These are phyloP conservation scores for Rhimphoctona megacephalus DNA, from an alignment of 2,888 invertebrate species.

Conservation along the genomic window DNA sequence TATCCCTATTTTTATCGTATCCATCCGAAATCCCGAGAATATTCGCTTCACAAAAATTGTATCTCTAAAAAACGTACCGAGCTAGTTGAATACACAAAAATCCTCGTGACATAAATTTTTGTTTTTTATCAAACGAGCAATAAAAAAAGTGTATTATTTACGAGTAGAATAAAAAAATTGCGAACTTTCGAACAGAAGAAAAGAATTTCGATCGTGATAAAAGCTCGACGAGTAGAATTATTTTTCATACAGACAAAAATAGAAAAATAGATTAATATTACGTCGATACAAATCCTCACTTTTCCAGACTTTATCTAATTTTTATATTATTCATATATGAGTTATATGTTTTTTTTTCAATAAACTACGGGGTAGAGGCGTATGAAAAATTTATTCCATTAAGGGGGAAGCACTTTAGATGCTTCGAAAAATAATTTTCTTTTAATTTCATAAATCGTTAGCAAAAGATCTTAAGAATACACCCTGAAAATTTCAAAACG, in stretches of 20 bases:
- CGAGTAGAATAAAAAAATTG: not conserved
- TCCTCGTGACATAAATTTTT: not conserved
- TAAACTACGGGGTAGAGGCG: not conserved
- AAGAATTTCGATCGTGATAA: not conserved
- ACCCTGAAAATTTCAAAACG: no score
- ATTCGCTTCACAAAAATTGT: not conserved
- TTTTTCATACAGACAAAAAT: not conserved
- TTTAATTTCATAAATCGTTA: no score
- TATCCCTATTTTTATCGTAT: slow-evolving; percentile 14
- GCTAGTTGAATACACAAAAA: slow-evolving; percentile 1
- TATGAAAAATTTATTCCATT: not conserved
- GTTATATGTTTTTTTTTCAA: not conserved
- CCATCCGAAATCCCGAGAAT: slow-evolving; percentile 19
- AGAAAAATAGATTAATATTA: not conserved
- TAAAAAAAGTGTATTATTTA: not conserved
- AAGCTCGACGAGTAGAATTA: not conserved
- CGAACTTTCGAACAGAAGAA: not conserved
- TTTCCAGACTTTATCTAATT: not conserved
- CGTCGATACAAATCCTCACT: not conserved
- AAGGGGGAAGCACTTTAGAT: no score
- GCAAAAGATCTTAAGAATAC: no score
- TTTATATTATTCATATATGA: not conserved
- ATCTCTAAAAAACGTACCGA: slow-evolving; percentile 3
- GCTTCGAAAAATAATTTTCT: no score
- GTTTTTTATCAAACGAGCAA: not conserved